Conservation (phyloP, 2,797 vertebrate genomes). For the Gypaetus barbatus region DNA sequence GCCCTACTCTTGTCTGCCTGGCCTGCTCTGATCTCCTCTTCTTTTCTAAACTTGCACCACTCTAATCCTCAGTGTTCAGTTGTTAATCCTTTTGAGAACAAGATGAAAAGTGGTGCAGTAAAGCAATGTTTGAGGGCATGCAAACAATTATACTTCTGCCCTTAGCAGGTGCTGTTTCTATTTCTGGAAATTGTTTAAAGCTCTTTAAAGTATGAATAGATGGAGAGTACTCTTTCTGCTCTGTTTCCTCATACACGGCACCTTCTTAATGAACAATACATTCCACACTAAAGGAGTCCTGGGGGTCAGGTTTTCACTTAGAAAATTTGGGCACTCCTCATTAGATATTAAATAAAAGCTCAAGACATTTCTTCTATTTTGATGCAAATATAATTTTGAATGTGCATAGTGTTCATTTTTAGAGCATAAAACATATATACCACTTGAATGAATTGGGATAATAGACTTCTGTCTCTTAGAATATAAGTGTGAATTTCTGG, state of each 20-base stretch:
- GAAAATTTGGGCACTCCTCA: conserved; percentile 3
- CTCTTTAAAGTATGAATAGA: conserved; percentile 35
- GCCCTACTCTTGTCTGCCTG: conserved; percentile 1
- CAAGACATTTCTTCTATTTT: conserved; percentile 20
- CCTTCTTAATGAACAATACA: conserved; percentile 5
- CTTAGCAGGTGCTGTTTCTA: conserved; percentile 42
- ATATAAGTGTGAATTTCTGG: conserved; percentile 27
- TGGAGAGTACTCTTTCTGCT: conserved; percentile 45
- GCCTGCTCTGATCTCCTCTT: conserved; percentile 9
- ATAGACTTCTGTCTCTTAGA: conserved; percentile 13
- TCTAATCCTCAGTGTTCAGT: conserved; percentile 23
- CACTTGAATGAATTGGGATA: conserved; percentile 38
- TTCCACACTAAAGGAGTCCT: not conserved
- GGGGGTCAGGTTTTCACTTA: conserved; percentile 13
- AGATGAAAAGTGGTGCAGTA: conserved; percentile 49
- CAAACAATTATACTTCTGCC: conserved; percentile 50
- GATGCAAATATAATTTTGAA: conserved; percentile 53
- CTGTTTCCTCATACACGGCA: not conserved
- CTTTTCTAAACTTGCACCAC: conserved; percentile 33
- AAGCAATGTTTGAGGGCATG: conserved; percentile 43
- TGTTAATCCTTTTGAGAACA: conserved; percentile 55
- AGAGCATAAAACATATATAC: conserved; percentile 27
- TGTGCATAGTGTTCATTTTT: conserved; percentile 12
- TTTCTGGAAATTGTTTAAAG: conserved; percentile 62
- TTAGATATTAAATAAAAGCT: conserved; percentile 39